A percentile compares a stretch with the other conserved stretches of the same genome.
phyloP scores from a whole-genome alignment of 2,888 invertebrate genomes.

The Pomacea canaliculata region DNA sequence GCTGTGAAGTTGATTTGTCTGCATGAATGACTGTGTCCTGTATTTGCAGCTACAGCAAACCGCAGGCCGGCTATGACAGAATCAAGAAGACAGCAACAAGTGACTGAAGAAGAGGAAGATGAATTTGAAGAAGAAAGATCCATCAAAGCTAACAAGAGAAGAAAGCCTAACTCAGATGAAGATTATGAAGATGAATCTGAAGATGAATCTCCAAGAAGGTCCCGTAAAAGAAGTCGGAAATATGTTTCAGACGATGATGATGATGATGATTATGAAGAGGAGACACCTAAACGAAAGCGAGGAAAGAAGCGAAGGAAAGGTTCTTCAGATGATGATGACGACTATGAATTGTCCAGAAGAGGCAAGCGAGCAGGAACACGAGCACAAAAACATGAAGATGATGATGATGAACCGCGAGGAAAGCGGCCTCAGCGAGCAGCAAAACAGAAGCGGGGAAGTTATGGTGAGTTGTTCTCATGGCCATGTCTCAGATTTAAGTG shows the following conservation, averaged over 20 bases:
- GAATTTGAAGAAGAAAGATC: conserved; percentile 19
- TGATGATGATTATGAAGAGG: conserved; percentile 21
- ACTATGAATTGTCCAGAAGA: conserved; percentile 12
- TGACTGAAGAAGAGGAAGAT: conserved; percentile 7
- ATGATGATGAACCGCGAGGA: conserved; percentile 19
- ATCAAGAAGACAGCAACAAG: conserved; percentile 6
- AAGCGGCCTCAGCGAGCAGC: conserved; percentile 50
- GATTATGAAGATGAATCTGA: conserved; percentile 26
- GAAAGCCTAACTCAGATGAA: conserved; percentile 13
- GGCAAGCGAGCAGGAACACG: conserved; percentile 19
- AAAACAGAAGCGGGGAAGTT: conserved; percentile 52
- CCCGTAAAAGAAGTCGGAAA: conserved; percentile 17
- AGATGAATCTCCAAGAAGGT: conserved; percentile 10
- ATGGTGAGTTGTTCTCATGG: conserved; percentile 40
- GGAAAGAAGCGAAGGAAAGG: not conserved
- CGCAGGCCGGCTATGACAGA: not conserved
- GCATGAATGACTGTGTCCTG: no score
- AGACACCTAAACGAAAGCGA: conserved; percentile 3
- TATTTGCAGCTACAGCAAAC: no score
- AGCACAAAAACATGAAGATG: conserved; percentile 19
- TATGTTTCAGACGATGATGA: conserved; percentile 20
- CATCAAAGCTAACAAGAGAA: conserved; percentile 1
- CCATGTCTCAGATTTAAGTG: no score
- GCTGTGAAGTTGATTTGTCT: no score
- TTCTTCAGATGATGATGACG: conserved; percentile 30